Percentiles rank a stretch among this genome's conserved stretches.
These are phyloP conservation scores for Thereuonema tuberculata DNA, from an alignment of 1,140 invertebrate species.

Conservation along the genomic window DNA sequence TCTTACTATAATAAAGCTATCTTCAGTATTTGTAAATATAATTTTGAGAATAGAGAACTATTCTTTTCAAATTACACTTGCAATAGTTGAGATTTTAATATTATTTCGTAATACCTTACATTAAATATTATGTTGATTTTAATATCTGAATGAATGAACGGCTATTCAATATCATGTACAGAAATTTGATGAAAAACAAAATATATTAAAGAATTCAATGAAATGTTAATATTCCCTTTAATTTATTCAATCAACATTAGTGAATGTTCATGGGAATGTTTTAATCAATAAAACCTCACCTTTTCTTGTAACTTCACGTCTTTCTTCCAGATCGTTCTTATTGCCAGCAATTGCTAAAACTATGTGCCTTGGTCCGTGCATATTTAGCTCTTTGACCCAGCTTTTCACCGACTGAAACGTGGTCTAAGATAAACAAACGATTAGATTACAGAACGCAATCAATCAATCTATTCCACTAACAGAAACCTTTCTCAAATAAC, in stretches of 20 bases:
- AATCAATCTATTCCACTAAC: neutral
- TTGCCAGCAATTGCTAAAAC: conserved; percentile 35
- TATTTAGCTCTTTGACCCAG: conserved; percentile 32
- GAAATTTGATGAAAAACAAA: neutral
- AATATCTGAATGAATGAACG: too few relatives aligned
- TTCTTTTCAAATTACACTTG: too few relatives aligned
- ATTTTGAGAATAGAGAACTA: too few relatives aligned
- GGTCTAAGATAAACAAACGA: conserved; percentile 9
- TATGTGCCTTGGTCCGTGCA: conserved; percentile 27
- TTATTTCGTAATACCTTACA: too few relatives aligned
- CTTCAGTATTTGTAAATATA: too few relatives aligned
- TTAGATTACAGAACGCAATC: neutral
- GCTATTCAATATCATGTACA: neutral
- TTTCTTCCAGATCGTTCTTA: conserved; percentile 30
- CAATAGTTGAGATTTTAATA: too few relatives aligned
- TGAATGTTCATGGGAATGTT: too few relatives aligned
- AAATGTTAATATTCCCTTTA: too few relatives aligned
- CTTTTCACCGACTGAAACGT: conserved; percentile 30
- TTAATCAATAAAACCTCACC: too few relatives aligned
- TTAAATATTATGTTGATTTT: too few relatives aligned
- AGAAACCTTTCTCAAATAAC: neutral
- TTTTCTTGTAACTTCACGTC: conserved; percentile 16
- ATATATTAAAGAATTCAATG: neutral
- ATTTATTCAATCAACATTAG: too few relatives aligned
- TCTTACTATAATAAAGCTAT: too few relatives aligned